These are phyloP conservation scores for Crocuta crocuta DNA, from an alignment of 2,113 vertebrate species.

Conservation along the genomic window DNA sequence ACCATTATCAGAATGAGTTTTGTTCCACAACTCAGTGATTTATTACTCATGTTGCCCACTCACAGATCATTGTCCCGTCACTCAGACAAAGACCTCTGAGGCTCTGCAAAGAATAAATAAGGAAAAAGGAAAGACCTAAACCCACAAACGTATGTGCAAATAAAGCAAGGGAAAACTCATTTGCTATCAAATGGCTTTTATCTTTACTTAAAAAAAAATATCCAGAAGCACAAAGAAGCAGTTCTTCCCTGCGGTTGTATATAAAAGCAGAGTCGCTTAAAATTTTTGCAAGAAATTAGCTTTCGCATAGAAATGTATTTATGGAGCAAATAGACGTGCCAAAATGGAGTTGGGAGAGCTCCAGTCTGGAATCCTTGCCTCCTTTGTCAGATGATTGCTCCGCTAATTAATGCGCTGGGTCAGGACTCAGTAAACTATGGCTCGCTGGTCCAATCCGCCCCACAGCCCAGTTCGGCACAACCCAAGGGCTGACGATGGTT, in stretches of 20 bases:
- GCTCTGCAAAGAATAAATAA: constrained; percentile 66
- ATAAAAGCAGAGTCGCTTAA: constrained; percentile 53
- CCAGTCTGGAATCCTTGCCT: neutral
- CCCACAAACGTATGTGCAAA: constrained; percentile 38
- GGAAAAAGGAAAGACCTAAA: constrained; percentile 58
- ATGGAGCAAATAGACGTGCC: constrained; percentile 40
- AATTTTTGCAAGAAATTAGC: constrained; percentile 33
- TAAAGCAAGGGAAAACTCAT: constrained; percentile 59
- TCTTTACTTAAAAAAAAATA: constrained; percentile 58
- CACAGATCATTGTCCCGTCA: constrained; percentile 56
- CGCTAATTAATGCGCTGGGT: constrained; percentile 22
- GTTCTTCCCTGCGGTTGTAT: constrained; percentile 31
- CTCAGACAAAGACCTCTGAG: constrained; percentile 60
- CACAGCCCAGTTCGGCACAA: neutral
- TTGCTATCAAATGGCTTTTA: constrained; percentile 53
- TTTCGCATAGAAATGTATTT: constrained; percentile 55
- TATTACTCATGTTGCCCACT: constrained; percentile 58
- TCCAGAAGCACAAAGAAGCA: neutral
- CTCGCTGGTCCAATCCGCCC: neutral
- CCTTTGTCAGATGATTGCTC: neutral
- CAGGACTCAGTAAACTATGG: neutral
- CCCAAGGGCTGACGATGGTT: neutral
- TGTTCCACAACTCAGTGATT: constrained; percentile 64
- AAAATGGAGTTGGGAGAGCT: neutral
- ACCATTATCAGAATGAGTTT: constrained; percentile 60